Evolutionary conservation across 1,140 invertebrate genomes (phyloP).

Genomic region (Cecropterus lyciades): DNA sequence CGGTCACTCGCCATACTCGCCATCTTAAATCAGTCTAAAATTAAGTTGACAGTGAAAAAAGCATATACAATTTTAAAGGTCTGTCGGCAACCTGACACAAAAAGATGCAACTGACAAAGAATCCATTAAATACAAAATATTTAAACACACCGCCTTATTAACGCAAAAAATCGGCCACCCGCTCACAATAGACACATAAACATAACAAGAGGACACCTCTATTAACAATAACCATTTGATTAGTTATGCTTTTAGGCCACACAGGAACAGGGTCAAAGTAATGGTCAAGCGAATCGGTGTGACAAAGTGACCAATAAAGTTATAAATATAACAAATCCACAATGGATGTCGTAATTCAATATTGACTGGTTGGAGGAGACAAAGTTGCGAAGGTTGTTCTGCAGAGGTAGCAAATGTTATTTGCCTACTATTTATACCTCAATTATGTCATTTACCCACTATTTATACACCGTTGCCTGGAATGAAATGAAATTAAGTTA

Average conservation of each 20-base stretch:
- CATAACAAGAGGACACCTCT: conserved; percentile 12
- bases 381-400: conserved; percentile 9
- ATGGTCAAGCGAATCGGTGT: conserved; percentile 11
- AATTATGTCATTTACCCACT: too few species aligned
- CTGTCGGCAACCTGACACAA: too few species aligned
- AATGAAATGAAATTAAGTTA: too few species aligned
- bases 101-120: not conserved
- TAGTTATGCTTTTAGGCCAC: conserved; percentile 11
- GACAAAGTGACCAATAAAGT: conserved; percentile 17
- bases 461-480: too few species aligned
- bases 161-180: conserved; percentile 9
- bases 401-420: not conserved
- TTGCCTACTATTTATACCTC: too few species aligned
- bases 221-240: conserved; percentile 16
- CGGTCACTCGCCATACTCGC: too few species aligned
- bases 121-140: conserved; percentile 8
- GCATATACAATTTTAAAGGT: too few species aligned
- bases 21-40: too few species aligned
- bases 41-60: too few species aligned
- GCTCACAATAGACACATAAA: conserved; percentile 26
- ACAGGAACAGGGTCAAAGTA: not conserved
- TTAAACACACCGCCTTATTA: conserved; percentile 12
- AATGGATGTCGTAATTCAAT: conserved; percentile 20
- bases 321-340: conserved; percentile 21
- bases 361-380: conserved; percentile 9